Conservation (phyloP, 2,797 vertebrate species). For the Paedocypris micromegethes region DNA sequence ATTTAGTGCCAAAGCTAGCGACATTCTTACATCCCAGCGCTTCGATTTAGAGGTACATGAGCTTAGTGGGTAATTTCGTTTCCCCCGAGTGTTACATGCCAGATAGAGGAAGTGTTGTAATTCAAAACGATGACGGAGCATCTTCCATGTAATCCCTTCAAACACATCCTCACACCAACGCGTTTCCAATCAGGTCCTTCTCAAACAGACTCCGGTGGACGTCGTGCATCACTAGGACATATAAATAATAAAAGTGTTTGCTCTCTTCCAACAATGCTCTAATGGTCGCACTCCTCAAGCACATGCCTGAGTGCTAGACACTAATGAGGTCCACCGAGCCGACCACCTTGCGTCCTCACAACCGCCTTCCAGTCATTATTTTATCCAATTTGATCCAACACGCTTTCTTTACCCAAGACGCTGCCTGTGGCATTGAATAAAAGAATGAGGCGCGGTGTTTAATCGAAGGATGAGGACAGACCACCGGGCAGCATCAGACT, state of each 20-base stretch:
- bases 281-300: constrained; percentile 30
- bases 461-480: constrained; percentile 1
- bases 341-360: neutral
- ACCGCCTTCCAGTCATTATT: constrained; percentile 12
- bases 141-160: constrained; percentile 34
- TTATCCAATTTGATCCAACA: no score
- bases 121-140: constrained; percentile 27
- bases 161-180: constrained; percentile 5
- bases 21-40: neutral
- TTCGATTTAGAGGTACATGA: constrained; percentile 10
- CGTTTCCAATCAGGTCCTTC: neutral
- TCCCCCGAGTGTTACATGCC: constrained; percentile 6
- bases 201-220: neutral
- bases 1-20: constrained; percentile 6
- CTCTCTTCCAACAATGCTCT: constrained; percentile 26
- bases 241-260: constrained; percentile 1
- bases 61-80: constrained; percentile 22
- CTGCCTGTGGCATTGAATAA: neutral
- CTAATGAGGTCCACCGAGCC: constrained; percentile 39
- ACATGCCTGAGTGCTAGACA: constrained; percentile 24
- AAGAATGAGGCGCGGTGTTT: neutral
- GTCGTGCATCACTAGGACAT: constrained; percentile 34
- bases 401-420: neutral
- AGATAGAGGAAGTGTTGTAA: constrained; percentile 28
- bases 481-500: neutral